Percentiles rank a stretch among this genome's conserved stretches.
Conservation (phyloP, 2,888 invertebrate genomes). For the Rhingia rostrata region DNA sequence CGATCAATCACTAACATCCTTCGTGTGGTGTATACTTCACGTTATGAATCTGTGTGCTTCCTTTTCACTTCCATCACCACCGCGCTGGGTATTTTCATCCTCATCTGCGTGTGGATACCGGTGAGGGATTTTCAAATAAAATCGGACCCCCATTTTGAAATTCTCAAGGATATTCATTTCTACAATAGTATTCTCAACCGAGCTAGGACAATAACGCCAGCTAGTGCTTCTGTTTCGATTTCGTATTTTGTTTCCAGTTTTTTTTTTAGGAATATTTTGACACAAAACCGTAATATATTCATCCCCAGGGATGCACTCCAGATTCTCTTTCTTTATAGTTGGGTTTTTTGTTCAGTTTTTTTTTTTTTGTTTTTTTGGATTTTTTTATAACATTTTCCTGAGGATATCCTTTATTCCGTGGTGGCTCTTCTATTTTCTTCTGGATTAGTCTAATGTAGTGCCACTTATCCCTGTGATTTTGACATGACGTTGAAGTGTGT, state of each 20-base stretch:
- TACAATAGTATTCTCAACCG: slow-evolving; percentile 39
- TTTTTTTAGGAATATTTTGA: slow-evolving; percentile 56
- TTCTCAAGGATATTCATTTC: slow-evolving; percentile 73
- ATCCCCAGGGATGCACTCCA: slow-evolving; percentile 69
- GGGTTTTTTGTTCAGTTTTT: too few relatives aligned
- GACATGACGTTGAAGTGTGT: slow-evolving; percentile 67
- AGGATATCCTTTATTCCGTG: slow-evolving; percentile 59
- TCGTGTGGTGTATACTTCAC: slow-evolving; percentile 22
- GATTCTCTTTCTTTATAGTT: slow-evolving; percentile 63
- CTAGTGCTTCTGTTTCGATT: slow-evolving; percentile 44
- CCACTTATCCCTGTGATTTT: slow-evolving; percentile 72
- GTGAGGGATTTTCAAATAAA: slow-evolving; percentile 39
- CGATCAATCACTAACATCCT: slow-evolving; percentile 73
- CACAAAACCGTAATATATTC: slow-evolving; percentile 68
- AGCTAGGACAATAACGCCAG: background rate
- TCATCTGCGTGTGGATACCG: slow-evolving; percentile 30
- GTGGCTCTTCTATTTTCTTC: slow-evolving; percentile 59
- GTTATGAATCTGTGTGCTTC: slow-evolving; percentile 62
- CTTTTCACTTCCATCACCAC: slow-evolving; percentile 46
- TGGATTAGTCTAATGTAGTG: slow-evolving; percentile 74
- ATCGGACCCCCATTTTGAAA: slow-evolving; percentile 56
- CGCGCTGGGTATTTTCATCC: slow-evolving; percentile 8
- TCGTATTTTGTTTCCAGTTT: slow-evolving; percentile 54
- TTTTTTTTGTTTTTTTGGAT: slow-evolving; percentile 18
- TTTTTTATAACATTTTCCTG: slow-evolving; percentile 13